Percentiles rank a stretch among this genome's conserved stretches.
Evolutionary conservation across 64 coral and sea anemone genomes (phyloP).

Genomic region (Porites lutea): DNA sequence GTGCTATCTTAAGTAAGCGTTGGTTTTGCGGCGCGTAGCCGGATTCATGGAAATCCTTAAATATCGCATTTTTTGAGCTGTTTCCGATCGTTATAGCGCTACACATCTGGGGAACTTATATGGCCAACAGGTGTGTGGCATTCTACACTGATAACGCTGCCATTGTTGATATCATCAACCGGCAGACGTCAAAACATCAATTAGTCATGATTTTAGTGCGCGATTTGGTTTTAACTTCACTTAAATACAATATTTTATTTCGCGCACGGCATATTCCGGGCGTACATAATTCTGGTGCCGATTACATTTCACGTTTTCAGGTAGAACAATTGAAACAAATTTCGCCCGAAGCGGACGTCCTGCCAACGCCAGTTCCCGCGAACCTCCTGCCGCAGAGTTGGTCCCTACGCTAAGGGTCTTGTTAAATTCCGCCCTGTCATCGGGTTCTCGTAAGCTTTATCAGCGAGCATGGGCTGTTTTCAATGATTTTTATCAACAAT

Average conservation of each 20-base stretch:
- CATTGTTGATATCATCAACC: conserved; percentile 26
- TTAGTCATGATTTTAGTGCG: conserved; percentile 34
- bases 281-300: background rate
- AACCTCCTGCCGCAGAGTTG: conserved; percentile 23
- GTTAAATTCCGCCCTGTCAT: background rate
- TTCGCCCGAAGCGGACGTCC: background rate
- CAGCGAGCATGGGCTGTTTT: background rate
- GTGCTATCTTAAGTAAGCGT: background rate
- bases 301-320: background rate
- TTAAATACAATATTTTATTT: conserved; percentile 25
- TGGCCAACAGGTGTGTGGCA: background rate
- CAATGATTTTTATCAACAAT: no score
- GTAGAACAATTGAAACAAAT: background rate
- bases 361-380: background rate
- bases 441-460: background rate
- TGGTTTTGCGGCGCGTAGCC: conserved; percentile 24
- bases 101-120: background rate
- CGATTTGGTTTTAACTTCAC: conserved; percentile 1
- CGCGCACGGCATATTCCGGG: background rate
- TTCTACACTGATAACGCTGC: conserved; percentile 38
- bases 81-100: conserved; percentile 16
- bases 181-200: conserved; percentile 14
- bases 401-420: background rate
- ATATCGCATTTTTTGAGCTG: conserved; percentile 25
- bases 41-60: background rate